These are phyloP conservation scores for Apamea crenata DNA, from an alignment of 2,888 invertebrate species.

Conservation along the genomic window DNA sequence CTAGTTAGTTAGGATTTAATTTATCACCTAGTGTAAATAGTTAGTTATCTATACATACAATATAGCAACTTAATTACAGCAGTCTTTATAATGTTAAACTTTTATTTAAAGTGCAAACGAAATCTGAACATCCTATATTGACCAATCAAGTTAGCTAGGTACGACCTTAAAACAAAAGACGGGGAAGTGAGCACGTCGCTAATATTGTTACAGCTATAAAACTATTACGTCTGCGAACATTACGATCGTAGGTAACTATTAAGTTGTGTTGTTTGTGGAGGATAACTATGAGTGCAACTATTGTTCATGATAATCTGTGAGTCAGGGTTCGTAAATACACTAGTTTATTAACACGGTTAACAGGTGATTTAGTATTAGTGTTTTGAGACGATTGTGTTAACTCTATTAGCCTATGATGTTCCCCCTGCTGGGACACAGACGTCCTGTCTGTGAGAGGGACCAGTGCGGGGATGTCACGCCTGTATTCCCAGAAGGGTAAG, in stretches of 20 bases:
- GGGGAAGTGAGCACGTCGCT: slow-evolving; percentile 19
- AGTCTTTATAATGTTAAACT: background rate
- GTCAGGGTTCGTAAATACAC: slow-evolving; percentile 15
- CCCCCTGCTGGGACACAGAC: background rate
- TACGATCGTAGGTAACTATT: slow-evolving; percentile 26
- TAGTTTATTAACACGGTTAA: slow-evolving; percentile 19
- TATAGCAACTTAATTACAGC: background rate
- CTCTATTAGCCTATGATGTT: slow-evolving; percentile 1
- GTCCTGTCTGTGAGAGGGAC: too few species aligned
- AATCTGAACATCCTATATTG: background rate
- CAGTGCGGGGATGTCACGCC: background rate
- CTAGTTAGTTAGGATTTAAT: background rate
- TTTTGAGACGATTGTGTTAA: background rate
- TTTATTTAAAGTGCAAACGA: background rate
- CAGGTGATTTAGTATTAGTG: background rate
- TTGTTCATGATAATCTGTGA: slow-evolving; percentile 38
- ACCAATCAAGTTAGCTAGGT: slow-evolving; percentile 13
- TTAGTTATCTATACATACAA: background rate
- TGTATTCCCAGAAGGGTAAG: background rate
- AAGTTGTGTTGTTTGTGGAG: slow-evolving; percentile 24
- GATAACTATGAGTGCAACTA: slow-evolving; percentile 22
- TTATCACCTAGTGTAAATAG: background rate
- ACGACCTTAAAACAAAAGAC: slow-evolving; percentile 10
- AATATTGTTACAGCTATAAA: slow-evolving; percentile 33
- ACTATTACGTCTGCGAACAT: background rate